A percentile compares a stretch with the other conserved stretches of the same genome.
phyloP scores from a whole-genome alignment of 2,888 invertebrate genomes.

The Poecilus cupreus region DNA sequence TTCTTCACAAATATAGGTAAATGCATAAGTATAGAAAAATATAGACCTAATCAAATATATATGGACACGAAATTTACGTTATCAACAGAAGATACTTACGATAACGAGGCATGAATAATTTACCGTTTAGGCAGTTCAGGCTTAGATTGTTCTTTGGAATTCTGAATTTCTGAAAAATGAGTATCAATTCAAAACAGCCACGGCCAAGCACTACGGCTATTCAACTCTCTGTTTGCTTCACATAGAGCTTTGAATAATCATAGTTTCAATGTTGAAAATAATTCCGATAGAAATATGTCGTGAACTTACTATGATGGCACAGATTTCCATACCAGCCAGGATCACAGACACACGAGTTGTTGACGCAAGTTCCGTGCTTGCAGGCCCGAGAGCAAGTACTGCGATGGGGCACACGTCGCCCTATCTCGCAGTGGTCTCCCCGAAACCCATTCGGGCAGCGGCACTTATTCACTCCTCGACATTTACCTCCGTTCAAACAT shows the following conservation, averaged over 20 bases:
- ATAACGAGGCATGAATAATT: background rate
- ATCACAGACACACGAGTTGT: slow-evolving; percentile 85
- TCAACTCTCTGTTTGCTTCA: background rate
- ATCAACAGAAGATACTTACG: slow-evolving; percentile 39
- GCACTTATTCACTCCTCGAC: slow-evolving; percentile 92
- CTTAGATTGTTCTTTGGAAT: slow-evolving; percentile 49
- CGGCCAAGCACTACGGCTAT: background rate
- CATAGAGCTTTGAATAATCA: background rate
- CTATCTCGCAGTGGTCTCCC: slow-evolving; percentile 95
- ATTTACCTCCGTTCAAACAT: slow-evolving; percentile 92
- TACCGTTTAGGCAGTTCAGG: slow-evolving; percentile 52
- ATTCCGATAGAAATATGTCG: background rate
- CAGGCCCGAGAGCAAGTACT: slow-evolving; percentile 85
- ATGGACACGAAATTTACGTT: slow-evolving; percentile 49
- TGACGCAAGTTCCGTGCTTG: slow-evolving; percentile 85
- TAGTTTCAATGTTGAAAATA: no score
- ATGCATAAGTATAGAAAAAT: slow-evolving; percentile 44
- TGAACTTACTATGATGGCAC: slow-evolving; percentile 83
- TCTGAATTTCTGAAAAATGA: slow-evolving; percentile 51
- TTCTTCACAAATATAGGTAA: slow-evolving; percentile 41
- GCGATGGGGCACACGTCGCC: slow-evolving; percentile 79
- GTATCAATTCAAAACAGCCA: slow-evolving; percentile 52
- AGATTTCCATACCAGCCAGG: slow-evolving; percentile 88
- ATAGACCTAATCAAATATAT: slow-evolving; percentile 41
- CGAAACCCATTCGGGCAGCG: slow-evolving; percentile 88